A percentile compares a stretch with the other conserved stretches of the same genome.
Conservation (phyloP, 2,888 invertebrate genomes). For the Drosophila rubida region DNA sequence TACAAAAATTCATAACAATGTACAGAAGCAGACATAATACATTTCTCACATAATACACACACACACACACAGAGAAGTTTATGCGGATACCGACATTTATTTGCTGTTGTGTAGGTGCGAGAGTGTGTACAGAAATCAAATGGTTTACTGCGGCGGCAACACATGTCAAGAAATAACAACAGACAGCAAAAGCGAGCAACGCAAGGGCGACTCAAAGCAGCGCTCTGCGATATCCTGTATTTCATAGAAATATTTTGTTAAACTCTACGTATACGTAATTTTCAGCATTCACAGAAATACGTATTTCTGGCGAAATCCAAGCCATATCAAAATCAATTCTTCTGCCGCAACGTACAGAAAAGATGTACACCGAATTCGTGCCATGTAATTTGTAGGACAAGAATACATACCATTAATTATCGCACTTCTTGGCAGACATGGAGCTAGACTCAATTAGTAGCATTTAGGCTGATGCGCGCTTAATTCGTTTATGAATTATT, state of each 20-base stretch:
- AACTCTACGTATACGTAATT: background rate
- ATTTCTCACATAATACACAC: slow-evolving; percentile 29
- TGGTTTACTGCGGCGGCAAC: slow-evolving; percentile 61
- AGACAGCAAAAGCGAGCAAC: slow-evolving; percentile 27
- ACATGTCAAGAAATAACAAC: slow-evolving; percentile 64
- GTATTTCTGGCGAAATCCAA: background rate
- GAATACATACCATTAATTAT: background rate
- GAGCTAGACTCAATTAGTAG: background rate
- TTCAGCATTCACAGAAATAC: background rate
- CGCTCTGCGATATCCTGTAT: slow-evolving; percentile 17
- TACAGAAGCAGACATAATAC: slow-evolving; percentile 22
- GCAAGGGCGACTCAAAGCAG: background rate
- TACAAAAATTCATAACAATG: slow-evolving; percentile 62
- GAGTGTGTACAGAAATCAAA: slow-evolving; percentile 60
- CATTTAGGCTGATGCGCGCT: background rate
- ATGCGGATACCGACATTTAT: slow-evolving; percentile 1
- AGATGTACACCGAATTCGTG: background rate
- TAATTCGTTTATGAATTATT: slow-evolving; percentile 7
- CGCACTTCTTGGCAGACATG: background rate
- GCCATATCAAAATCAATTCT: background rate
- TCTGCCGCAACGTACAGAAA: background rate
- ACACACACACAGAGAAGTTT: slow-evolving; percentile 12
- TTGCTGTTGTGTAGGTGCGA: slow-evolving; percentile 3
- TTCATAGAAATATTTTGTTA: background rate
- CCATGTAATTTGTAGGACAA: background rate